These are phyloP conservation scores for Ennomos quercinarius DNA, from an alignment of 2,888 invertebrate species.

Conservation along the genomic window DNA sequence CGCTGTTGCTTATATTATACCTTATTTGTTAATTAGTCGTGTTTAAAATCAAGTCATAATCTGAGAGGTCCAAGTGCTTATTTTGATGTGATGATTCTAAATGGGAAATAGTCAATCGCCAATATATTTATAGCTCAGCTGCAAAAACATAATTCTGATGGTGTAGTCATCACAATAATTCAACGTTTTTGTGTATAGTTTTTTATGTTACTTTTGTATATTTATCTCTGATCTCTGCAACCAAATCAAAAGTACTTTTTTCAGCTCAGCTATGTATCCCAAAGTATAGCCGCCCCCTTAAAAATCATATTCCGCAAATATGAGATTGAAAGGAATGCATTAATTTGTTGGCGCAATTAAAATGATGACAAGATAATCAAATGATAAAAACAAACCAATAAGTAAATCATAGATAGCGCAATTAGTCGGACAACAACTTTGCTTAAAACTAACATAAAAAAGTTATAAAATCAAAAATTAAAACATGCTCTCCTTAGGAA, in stretches of 20 bases:
- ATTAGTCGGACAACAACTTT: slow-evolving; percentile 54
- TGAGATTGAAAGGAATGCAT: slow-evolving; percentile 63
- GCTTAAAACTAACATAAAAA: slow-evolving; percentile 56
- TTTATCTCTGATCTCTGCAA: neutral
- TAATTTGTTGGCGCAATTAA: slow-evolving; percentile 51
- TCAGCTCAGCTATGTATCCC: slow-evolving; percentile 33
- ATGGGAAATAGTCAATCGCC: slow-evolving; percentile 55
- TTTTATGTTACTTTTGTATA: neutral
- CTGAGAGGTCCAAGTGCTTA: slow-evolving; percentile 57
- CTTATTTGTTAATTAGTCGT: slow-evolving; percentile 55
- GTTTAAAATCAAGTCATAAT: slow-evolving; percentile 76
- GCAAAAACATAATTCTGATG: slow-evolving; percentile 29
- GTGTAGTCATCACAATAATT: neutral
- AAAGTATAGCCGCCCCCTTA: slow-evolving; percentile 49
- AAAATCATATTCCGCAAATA: slow-evolving; percentile 78
- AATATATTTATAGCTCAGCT: slow-evolving; percentile 39
- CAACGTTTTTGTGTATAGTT: neutral
- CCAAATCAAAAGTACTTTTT: slow-evolving; percentile 37
- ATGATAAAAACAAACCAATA: slow-evolving; percentile 65
- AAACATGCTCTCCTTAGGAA: slow-evolving; percentile 72
- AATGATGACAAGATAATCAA: slow-evolving; percentile 65
- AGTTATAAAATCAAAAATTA: slow-evolving; percentile 74
- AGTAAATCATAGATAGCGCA: slow-evolving; percentile 47
- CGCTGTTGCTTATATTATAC: slow-evolving; percentile 39
- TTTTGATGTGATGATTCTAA: slow-evolving; percentile 61